Evolutionary conservation across 2,113 vertebrate species (phyloP).

Genomic region (Baryphthengus martii): DNA sequence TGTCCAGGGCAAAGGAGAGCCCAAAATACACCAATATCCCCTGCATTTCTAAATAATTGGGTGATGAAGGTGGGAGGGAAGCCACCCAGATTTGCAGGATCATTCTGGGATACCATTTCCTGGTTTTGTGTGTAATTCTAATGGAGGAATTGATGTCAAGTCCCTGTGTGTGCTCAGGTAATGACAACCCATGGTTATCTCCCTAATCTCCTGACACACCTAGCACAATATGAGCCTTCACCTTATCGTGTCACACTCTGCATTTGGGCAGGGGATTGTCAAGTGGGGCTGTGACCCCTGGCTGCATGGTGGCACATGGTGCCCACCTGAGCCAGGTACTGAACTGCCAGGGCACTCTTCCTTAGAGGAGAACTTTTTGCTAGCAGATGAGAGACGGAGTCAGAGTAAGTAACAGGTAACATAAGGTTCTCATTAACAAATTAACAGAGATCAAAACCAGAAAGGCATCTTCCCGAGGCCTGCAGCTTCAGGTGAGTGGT

Average conservation of each 20-base stretch:
- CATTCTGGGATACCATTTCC: not conserved
- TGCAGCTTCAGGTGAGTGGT: not conserved
- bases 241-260: rapidly evolving
- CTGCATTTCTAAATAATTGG: rapidly evolving
- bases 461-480: not conserved
- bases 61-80: not conserved
- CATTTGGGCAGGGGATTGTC: not conserved
- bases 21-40: not conserved
- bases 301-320: rapidly evolving
- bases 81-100: not conserved
- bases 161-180: rapidly evolving
- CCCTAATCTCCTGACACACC: not conserved
- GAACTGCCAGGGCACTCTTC: not conserved
- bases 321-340: not conserved
- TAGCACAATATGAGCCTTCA: rapidly evolving
- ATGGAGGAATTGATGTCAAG: no score
- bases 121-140: not conserved
- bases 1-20: rapidly evolving
- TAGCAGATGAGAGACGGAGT: not conserved
- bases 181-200: not conserved
- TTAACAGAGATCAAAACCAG: not conserved
- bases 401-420: not conserved
- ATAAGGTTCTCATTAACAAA: not conserved
- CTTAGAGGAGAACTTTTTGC: not conserved
- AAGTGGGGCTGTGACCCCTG: not conserved